Evolutionary conservation across 53 echinoderm and acorn worm genomes (phyloP), one percentile per base, ranked within the genome.

Genomic region (Stichopus horrens): DNA sequence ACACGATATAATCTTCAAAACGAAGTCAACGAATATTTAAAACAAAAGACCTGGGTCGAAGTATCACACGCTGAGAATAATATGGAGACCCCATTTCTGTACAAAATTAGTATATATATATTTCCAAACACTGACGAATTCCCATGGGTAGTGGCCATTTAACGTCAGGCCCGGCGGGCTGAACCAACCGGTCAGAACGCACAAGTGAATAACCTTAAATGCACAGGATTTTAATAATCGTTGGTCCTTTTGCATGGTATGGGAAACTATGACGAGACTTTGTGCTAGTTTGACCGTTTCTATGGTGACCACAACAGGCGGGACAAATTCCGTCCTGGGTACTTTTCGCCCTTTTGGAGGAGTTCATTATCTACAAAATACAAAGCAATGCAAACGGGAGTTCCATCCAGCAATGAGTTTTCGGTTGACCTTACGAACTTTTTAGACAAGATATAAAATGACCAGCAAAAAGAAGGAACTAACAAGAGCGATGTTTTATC

Each of bases 41-140:
- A 81, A 81, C 81, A 81, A 81, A 81, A 57, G 22, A 7, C 81
- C 37, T 37, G 7, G 1, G 20, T 77, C 20, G 21, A 21, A 81
- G 23, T n/a, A 81, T 81, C 5, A 21, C 81, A 58, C 57, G 81
- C 81, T 81, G 81, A 81, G 81, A 81, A 56, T 57, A 56, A 21
- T 57, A 58, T 21, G 81, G 81, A 81, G 58, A 81, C 21, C 81
- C 11, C 56, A 57, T 81, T 81, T 81, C 58, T 56, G 58, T 56
- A 81, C 21, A 81, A 56, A 81, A 81, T 81, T 57, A 81, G 57
- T 81, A 56, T 57, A 55, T 81, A 81, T 81, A 56, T 57, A 55
- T 81, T 81, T 21, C 56, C 81, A 56, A 81, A 57, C 6, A 81
- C 19, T 81, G 58, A 56, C 58, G 51, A 21, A 81, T 81, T 81